These are phyloP conservation scores for Alviniconcha marisindica DNA, from an alignment of 1,140 invertebrate species.

Conservation along the genomic window DNA sequence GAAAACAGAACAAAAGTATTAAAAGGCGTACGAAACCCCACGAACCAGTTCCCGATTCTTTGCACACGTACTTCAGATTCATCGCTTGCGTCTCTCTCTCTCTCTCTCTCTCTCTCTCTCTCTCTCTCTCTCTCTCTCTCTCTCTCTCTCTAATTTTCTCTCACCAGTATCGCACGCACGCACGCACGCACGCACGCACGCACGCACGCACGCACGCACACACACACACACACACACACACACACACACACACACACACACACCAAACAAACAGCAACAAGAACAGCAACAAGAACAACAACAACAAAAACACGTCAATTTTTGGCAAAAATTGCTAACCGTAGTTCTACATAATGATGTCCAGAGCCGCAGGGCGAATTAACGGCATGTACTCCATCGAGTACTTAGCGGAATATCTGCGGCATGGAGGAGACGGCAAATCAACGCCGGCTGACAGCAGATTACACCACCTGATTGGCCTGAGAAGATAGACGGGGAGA, in stretches of 20 bases:
- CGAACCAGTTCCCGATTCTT: too few relatives aligned
- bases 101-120: neutral
- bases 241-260: constrained; percentile 1
- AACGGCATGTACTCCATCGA: neutral
- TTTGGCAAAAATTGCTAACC: neutral
- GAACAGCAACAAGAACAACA: neutral
- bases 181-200: neutral
- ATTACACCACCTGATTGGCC: too few relatives aligned
- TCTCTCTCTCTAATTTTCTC: neutral
- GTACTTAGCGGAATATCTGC: too few relatives aligned
- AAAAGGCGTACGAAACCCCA: neutral
- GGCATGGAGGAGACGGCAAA: neutral
- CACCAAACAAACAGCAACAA: neutral
- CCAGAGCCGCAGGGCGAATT: neutral
- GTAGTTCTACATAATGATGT: neutral
- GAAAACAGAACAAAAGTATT: neutral
- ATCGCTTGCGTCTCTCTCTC: neutral
- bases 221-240: constrained; percentile 3
- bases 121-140: neutral
- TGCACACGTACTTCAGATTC: too few relatives aligned
- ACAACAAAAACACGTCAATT: neutral
- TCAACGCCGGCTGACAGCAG: too few relatives aligned
- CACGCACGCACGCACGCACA: neutral
- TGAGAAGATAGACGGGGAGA: too few relatives aligned
- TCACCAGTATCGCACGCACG: neutral